Base-by-base conservation (phyloP, 2,797 vertebrate genomes). In the Pampus argenteus region DNA sequence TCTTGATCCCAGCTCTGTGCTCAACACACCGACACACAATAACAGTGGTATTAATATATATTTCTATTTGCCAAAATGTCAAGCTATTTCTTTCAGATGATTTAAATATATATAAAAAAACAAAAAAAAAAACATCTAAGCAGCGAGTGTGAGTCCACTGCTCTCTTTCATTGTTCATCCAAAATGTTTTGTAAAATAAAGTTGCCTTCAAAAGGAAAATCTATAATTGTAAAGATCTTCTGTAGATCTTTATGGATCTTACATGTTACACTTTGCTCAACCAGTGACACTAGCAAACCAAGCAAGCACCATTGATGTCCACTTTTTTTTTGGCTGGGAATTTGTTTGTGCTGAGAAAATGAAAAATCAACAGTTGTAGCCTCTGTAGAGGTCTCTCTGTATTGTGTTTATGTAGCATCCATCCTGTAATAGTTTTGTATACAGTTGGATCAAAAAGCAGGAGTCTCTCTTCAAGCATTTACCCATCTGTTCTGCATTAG, bases 401-500 rank as follows among this genome's bases (percentile, higher is more conserved):
- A n/a, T 63, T 63, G 75, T 82, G 73, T 86, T 83, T 66, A 62
- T 45, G 66, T n/a, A 64, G 70, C 66, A 51, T 78, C 36, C 15
- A 40, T 75, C 34, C 51, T 63, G 56, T 55, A 45, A 54, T 64
- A 57, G 82, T 42, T 78, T 58, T 82, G 75, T 82, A 65, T 63
- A 82, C 77, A 78, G 45, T 11, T 42, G 47, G 61, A 79, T 54
- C 40, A 25, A 56, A 74, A 78, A 69, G 64, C 68, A 73, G 63
- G 76, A 58, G 61, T 68, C 28, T 71, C 29, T 64, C 58, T 52
- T 76, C 26, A 31, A 73, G 78, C 44, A 48, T 70, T 66, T 57
- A 45, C 42, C 45, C 91, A 90, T 92, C 91, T 92, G 91, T 71
- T 89, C 50, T 17, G 45, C 76, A 76, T 92, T 88, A 89, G 52